Evolutionary conservation across 2,113 vertebrate species (phyloP).

Genomic region (Zosterops lateralis): DNA sequence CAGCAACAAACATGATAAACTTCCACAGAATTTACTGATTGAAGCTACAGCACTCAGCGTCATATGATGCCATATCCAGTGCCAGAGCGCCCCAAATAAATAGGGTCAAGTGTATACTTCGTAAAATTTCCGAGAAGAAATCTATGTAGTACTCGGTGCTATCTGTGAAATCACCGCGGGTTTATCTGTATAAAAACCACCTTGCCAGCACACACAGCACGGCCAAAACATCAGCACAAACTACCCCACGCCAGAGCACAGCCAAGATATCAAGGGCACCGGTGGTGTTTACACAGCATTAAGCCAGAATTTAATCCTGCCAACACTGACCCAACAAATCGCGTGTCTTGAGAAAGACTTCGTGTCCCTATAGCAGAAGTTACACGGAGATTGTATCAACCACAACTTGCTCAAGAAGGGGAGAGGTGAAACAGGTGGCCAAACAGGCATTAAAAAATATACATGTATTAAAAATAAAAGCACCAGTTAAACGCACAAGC

Average conservation of each 20-base stretch:
- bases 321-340: not conserved
- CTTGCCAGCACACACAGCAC: not conserved
- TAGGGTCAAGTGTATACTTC: not conserved
- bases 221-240: not conserved
- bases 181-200: not conserved
- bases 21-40: not conserved
- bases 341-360: not conserved
- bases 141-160: accelerated
- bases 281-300: not conserved
- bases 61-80: not conserved
- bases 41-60: not conserved
- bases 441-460: accelerated
- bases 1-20: not conserved
- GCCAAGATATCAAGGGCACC: not conserved
- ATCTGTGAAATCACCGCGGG: accelerated
- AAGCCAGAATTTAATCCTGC: not conserved
- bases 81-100: not conserved
- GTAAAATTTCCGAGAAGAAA: not conserved
- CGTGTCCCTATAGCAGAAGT: not conserved
- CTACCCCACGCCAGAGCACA: not conserved
- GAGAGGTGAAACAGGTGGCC: not conserved
- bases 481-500: not conserved
- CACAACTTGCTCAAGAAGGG: not conserved
- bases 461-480: not conserved
- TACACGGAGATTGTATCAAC: not conserved